Base-by-base conservation (phyloP, 2,797 vertebrate genomes). In the Microctenopoma stevenorrisi region DNA sequence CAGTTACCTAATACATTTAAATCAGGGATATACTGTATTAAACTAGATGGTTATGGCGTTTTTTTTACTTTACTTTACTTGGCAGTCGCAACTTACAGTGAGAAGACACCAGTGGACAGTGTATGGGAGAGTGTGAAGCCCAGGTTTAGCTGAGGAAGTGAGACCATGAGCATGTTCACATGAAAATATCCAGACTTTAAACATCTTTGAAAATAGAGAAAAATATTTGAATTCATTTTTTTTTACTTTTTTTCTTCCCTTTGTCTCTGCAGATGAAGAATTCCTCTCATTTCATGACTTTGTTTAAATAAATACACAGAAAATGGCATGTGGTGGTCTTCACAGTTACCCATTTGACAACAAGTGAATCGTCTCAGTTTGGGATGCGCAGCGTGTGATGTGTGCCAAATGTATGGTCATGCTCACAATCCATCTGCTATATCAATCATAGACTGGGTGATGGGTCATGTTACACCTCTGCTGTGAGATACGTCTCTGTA, bases 81-180 rank as follows among this genome's bases (percentile, higher is more conserved):
- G 22, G 22, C 22, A 22, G 22, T 22, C 22, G 22, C 22, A 2
- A 22, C 22, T 22, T 22, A 22, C 22, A 22, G 22, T 22, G 22
- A 22, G 22, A 22, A 22, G 22, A 22, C 22, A 22, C 22, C 22
- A 22, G 22, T 1, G 22, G 1, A 22, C 22, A 2, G 22, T 22
- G 22, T 22, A 22, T 22, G 22, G 22, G 22, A 22, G 22, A 22
- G 69, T 74, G 76, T 78, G 77, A 80, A 81, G 74, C 73, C 42
- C 86, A 91, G 90, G 89, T 91, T 89, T 75, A 59, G 62, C 68
- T 75, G 57, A 3, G 61, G 70, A 84, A 74, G 86, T 89, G 84
- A 83, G 82, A 84, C 79, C 87, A 85, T 92, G 90, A 91, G 81
- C 80, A 61, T 85, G 73, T 85, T 87, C 83, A 80, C 88, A 87